Conservation (phyloP, 2,113 vertebrate genomes). For the Zosterops borbonicus region DNA sequence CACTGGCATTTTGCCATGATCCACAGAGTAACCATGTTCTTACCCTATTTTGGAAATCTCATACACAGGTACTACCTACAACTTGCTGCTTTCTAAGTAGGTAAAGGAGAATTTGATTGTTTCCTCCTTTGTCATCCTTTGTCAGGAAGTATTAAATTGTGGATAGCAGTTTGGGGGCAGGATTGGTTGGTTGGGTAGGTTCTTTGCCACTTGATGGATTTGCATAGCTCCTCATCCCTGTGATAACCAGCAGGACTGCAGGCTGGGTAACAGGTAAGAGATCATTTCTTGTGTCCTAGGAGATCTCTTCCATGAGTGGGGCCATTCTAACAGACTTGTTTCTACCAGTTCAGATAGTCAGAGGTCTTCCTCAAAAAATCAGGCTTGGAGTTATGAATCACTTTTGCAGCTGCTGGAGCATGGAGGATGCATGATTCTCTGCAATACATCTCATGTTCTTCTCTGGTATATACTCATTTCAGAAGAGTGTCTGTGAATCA, state of each 20-base stretch:
- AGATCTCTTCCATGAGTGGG: neutral
- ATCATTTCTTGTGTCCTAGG: neutral
- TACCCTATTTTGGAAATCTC: neutral
- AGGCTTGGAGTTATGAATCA: neutral
- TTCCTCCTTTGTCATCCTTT: neutral
- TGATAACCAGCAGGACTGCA: neutral
- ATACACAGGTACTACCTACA: neutral
- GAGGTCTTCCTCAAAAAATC: neutral
- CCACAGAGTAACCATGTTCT: neutral
- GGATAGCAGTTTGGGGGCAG: neutral
- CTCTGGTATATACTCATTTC: neutral
- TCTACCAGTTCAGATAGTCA: accelerated
- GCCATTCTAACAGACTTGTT: neutral
- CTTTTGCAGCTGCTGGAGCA: neutral
- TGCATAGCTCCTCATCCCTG: neutral
- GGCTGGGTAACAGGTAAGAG: neutral
- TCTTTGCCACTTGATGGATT: neutral
- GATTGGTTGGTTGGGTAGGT: neutral
- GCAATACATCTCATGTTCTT: neutral
- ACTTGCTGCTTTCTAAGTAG: neutral
- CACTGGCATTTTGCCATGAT: neutral
- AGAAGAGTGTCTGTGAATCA: neutral
- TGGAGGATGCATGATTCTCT: neutral
- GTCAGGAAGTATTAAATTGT: neutral
- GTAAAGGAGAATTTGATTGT: neutral